Percentiles rank a stretch among this genome's conserved stretches.
Conservation (phyloP, 2,888 invertebrate species). For the Clusia tigrina region DNA sequence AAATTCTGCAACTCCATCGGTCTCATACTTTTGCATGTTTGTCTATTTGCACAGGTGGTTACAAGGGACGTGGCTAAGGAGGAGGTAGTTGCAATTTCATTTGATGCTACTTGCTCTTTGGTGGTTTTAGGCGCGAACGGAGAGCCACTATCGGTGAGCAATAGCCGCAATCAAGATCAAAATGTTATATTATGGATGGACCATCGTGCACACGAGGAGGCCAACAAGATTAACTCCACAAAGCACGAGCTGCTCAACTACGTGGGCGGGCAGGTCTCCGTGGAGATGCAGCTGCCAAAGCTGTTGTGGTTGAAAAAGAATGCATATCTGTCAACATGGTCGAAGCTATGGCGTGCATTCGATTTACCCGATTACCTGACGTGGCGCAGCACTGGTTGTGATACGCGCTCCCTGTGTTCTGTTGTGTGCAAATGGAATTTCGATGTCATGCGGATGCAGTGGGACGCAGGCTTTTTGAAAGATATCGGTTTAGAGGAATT, state of each 20-base stretch:
- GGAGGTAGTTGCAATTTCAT: slow-evolving; percentile 85
- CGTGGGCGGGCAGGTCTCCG: slow-evolving; percentile 90
- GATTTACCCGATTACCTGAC: slow-evolving; percentile 94
- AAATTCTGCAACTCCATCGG: no score
- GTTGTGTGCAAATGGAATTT: slow-evolving; percentile 95
- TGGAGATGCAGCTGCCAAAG: slow-evolving; percentile 98
- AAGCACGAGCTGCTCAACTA: slow-evolving; percentile 80
- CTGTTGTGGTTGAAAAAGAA: slow-evolving; percentile 89
- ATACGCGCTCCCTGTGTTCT: slow-evolving; percentile 87
- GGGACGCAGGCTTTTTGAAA: slow-evolving; percentile 78
- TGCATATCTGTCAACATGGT: slow-evolving; percentile 72
- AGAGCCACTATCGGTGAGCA: slow-evolving; percentile 76
- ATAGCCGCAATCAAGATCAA: slow-evolving; percentile 73
- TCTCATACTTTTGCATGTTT: no score
- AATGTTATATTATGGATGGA: slow-evolving; percentile 95
- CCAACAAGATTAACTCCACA: slow-evolving; percentile 79
- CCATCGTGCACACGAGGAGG: slow-evolving; percentile 83
- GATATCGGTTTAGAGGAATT: slow-evolving; percentile 81
- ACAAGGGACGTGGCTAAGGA: slow-evolving; percentile 66
- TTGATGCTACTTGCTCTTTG: slow-evolving; percentile 95
- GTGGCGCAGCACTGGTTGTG: slow-evolving; percentile 85
- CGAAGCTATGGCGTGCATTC: slow-evolving; percentile 78
- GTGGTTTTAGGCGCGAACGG: slow-evolving; percentile 79
- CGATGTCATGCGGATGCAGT: slow-evolving; percentile 73
- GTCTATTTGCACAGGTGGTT: slow-evolving; percentile 75